phyloP scores from a whole-genome alignment of 2,888 invertebrate genomes.

The Lasioglossum leucozonium region DNA sequence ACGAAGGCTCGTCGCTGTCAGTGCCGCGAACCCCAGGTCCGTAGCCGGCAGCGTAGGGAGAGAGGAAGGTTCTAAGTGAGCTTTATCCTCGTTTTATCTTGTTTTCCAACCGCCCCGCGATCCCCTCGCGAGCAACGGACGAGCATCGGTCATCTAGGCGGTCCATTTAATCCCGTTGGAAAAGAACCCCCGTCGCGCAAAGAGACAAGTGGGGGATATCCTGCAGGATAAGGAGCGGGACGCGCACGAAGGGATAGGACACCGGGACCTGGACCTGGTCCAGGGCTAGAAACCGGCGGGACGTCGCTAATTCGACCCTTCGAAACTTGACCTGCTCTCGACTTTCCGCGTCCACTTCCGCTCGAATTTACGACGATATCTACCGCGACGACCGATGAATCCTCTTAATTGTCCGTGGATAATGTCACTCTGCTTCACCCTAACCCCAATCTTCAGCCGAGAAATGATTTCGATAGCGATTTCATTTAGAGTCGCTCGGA shows the following conservation, averaged over 20 bases:
- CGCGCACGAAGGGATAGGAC: conserved; percentile 37
- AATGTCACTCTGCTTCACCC: not conserved
- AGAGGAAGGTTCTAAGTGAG: conserved; percentile 65
- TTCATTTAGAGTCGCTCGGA: too few relatives aligned
- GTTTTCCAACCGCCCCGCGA: conserved; percentile 75
- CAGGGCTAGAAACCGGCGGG: conserved; percentile 68
- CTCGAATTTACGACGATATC: conserved; percentile 52
- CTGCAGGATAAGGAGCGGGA: conserved; percentile 76
- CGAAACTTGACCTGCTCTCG: conserved; percentile 75
- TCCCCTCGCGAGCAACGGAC: conserved; percentile 61
- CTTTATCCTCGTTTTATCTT: conserved; percentile 84
- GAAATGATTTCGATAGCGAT: not conserved
- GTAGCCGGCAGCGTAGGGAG: conserved; percentile 40
- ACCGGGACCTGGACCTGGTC: conserved; percentile 20
- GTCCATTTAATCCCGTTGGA: conserved; percentile 83
- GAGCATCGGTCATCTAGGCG: conserved; percentile 84
- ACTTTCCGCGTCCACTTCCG: conserved; percentile 50
- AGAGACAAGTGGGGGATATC: conserved; percentile 80
- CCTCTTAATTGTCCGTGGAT: conserved; percentile 48
- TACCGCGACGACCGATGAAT: conserved; percentile 26
- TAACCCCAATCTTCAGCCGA: not conserved
- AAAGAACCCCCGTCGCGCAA: conserved; percentile 78
- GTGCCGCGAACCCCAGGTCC: conserved; percentile 46
- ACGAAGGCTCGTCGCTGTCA: conserved; percentile 69
- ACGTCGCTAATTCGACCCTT: conserved; percentile 81